Conservation (phyloP, 2,113 vertebrate genomes). For the Podocnemis expansa region DNA sequence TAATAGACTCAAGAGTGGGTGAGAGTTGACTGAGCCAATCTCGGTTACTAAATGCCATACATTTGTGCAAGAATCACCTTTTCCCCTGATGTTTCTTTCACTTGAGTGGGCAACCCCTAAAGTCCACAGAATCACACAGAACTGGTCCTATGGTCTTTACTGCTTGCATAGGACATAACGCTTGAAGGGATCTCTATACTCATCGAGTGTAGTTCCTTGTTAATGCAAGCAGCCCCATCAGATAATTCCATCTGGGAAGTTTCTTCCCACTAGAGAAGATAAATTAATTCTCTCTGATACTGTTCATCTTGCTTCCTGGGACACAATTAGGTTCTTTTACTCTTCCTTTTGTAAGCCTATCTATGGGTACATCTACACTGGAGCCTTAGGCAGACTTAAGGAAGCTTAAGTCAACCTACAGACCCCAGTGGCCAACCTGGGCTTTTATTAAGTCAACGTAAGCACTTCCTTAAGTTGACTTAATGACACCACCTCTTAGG, state of each 20-base stretch:
- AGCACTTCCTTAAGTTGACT: too few relatives aligned
- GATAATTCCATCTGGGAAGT: not conserved
- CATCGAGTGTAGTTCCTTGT: not conserved
- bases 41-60: slow-evolving; percentile 18
- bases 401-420: too few relatives aligned
- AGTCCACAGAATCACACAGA: not conserved
- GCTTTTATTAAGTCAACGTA: too few relatives aligned
- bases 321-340: not conserved
- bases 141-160: not conserved
- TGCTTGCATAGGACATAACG: not conserved
- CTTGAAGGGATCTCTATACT: not conserved
- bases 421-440: too few relatives aligned
- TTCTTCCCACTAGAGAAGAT: not conserved
- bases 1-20: slow-evolving; percentile 54
- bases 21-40: slow-evolving; percentile 47
- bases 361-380: too few relatives aligned
- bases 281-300: not conserved
- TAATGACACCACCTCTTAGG: too few relatives aligned
- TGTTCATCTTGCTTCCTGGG: not conserved
- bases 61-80: slow-evolving; percentile 4
- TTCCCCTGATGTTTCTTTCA: slow-evolving; percentile 15
- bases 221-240: not conserved
- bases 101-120: not conserved
- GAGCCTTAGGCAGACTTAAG: too few relatives aligned
- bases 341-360: not conserved